Evolutionary conservation across 2,797 vertebrate genomes (phyloP).

Genomic region (Meda fulgida): DNA sequence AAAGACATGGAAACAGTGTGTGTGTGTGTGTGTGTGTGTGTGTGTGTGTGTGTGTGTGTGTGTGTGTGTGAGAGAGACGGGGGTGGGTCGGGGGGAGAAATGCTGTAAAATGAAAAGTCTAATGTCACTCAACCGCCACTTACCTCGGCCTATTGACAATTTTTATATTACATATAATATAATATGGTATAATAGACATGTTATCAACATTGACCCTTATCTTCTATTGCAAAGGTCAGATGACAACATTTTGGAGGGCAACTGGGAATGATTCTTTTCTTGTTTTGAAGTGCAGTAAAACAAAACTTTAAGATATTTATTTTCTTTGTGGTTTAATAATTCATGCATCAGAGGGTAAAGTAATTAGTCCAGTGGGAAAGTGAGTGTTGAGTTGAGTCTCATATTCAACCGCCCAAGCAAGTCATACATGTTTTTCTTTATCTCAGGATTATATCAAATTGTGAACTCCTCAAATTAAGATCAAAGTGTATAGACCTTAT

Average conservation of each 20-base stretch:
- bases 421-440: neutral
- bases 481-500: too few species aligned
- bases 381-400: neutral
- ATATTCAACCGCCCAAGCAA: neutral
- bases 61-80: too few species aligned
- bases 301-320: neutral
- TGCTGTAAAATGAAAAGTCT: neutral
- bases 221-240: neutral
- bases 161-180: neutral
- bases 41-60: too few species aligned
- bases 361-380: conserved; percentile 3
- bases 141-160: neutral
- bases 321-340: neutral
- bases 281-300: neutral
- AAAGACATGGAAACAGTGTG: conserved; percentile 21
- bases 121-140: neutral
- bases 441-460: neutral
- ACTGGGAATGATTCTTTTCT: neutral
- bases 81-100: too few species aligned
- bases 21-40: too few species aligned
- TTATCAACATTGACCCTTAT: neutral
- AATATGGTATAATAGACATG: too few species aligned
- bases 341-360: neutral
- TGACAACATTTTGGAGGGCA: neutral
- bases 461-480: neutral